Percentiles rank a stretch among this genome's conserved stretches.
Evolutionary conservation across 2,113 vertebrate species (phyloP).

Genomic region (Crotalus viridis): DNA sequence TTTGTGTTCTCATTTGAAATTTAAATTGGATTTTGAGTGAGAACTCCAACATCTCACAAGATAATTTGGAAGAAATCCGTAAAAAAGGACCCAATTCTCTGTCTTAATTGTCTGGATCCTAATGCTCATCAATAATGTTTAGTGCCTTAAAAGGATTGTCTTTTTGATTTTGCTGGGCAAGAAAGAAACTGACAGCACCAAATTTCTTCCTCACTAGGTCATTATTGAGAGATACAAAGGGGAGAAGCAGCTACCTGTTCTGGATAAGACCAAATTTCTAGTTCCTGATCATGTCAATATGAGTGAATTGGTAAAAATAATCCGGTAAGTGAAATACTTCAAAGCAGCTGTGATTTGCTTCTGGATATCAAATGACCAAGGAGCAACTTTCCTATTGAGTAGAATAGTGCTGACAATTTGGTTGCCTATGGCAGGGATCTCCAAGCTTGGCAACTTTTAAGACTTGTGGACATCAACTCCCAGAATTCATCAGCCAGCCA

Average conservation of each 20-base stretch:
- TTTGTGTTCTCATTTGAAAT: neutral
- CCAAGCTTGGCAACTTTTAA: neutral
- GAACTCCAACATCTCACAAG: neutral
- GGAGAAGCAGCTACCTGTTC: conserved; percentile 93
- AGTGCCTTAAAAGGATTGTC: neutral
- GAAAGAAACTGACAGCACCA: neutral
- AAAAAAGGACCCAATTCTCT: neutral
- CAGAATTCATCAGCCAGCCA: neutral
- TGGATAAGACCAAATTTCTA: conserved; percentile 99
- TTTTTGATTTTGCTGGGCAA: neutral
- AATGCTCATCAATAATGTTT: neutral
- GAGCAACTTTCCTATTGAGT: neutral
- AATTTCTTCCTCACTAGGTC: conserved; percentile 74
- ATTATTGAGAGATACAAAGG: conserved; percentile 98
- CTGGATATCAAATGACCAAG: neutral
- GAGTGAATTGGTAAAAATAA: conserved; percentile 98
- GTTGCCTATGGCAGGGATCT: neutral
- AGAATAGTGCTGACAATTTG: neutral
- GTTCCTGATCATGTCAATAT: conserved; percentile 98
- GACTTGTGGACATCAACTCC: neutral
- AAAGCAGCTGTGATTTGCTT: neutral
- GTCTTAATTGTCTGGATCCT: neutral
- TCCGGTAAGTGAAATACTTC: conserved; percentile 77
- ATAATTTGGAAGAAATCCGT: neutral
- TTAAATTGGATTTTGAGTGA: neutral